phyloP scores from a whole-genome alignment of 2,113 vertebrate species.

The Dolichotis patagonum region DNA sequence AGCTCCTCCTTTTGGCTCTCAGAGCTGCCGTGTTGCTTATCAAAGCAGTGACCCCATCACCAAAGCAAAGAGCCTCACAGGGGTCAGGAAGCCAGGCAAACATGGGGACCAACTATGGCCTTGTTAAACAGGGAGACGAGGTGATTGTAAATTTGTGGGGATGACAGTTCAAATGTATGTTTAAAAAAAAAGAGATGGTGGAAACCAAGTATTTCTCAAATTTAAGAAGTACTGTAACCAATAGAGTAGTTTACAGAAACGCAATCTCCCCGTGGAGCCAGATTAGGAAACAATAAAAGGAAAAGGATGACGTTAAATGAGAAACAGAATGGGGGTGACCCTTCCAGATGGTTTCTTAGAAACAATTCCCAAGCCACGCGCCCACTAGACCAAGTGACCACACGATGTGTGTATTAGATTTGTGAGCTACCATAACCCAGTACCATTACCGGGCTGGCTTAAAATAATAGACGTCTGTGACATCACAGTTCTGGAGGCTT shows the following conservation, averaged over 20 bases:
- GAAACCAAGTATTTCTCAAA: slow-evolving; percentile 53
- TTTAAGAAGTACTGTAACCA: not conserved
- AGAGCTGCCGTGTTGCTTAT: slow-evolving; percentile 4
- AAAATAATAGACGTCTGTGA: not conserved
- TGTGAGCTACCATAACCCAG: not conserved
- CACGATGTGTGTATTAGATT: not conserved
- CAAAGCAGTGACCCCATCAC: slow-evolving; percentile 8
- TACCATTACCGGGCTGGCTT: not conserved
- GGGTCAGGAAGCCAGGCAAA: not conserved
- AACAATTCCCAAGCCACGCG: not conserved
- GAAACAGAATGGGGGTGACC: not conserved
- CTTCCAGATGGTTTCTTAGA: not conserved
- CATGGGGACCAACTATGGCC: slow-evolving; percentile 19
- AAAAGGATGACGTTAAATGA: slow-evolving; percentile 6
- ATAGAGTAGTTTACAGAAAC: slow-evolving; percentile 44
- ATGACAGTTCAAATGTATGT: not conserved
- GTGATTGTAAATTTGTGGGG: slow-evolving; percentile 45
- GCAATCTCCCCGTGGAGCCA: not conserved
- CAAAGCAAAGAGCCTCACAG: not conserved
- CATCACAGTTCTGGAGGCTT: not conserved
- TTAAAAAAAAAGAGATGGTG: not conserved
- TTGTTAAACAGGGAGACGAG: slow-evolving; percentile 58
- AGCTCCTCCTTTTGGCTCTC: not conserved
- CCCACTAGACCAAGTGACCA: not conserved
- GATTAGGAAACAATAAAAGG: not conserved